phyloP scores from a whole-genome alignment of 2,113 vertebrate species.

The Gadus chalcogrammus region DNA sequence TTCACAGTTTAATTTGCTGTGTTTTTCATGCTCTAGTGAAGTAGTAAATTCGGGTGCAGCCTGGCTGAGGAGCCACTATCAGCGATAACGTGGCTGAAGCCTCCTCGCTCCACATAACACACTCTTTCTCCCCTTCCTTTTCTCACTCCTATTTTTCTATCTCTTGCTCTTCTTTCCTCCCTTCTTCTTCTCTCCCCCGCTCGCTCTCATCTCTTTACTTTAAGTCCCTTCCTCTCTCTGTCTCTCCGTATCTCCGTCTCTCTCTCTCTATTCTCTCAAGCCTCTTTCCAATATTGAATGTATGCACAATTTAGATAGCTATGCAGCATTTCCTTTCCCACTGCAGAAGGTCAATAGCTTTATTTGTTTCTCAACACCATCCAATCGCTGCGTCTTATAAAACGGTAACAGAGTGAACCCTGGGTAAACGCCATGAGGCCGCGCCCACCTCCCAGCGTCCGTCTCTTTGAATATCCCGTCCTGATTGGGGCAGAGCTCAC shows the following conservation, averaged over 20 bases:
- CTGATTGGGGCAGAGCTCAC: conserved; percentile 95
- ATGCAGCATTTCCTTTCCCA: conserved; percentile 24
- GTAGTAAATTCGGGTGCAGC: conserved; percentile 88
- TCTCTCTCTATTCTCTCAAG: conserved; percentile 31
- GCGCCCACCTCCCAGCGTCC: conserved; percentile 90
- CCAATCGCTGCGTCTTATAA: conserved; percentile 16
- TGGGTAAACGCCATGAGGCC: conserved; percentile 1
- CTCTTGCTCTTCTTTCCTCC: background rate
- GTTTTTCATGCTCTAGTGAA: conserved; percentile 95
- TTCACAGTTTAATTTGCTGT: conserved; percentile 92
- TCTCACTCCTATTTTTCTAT: conserved; percentile 32
- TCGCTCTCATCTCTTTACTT: conserved; percentile 3
- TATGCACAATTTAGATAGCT: conserved; percentile 36
- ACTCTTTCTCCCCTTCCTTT: conserved; percentile 65
- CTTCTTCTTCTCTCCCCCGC: conserved; percentile 22
- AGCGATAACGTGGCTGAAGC: conserved; percentile 88
- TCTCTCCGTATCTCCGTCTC: conserved; percentile 48
- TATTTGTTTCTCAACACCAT: conserved; percentile 42
- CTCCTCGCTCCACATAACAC: conserved; percentile 83
- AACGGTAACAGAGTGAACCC: background rate
- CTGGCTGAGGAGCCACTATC: conserved; percentile 83
- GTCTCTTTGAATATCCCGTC: conserved; percentile 99
- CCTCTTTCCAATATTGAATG: conserved; percentile 39
- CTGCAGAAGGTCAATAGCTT: conserved; percentile 33
- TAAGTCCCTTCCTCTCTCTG: conserved; percentile 15